Conservation (phyloP, 2,113 vertebrate species). For the Abramis brama region DNA sequence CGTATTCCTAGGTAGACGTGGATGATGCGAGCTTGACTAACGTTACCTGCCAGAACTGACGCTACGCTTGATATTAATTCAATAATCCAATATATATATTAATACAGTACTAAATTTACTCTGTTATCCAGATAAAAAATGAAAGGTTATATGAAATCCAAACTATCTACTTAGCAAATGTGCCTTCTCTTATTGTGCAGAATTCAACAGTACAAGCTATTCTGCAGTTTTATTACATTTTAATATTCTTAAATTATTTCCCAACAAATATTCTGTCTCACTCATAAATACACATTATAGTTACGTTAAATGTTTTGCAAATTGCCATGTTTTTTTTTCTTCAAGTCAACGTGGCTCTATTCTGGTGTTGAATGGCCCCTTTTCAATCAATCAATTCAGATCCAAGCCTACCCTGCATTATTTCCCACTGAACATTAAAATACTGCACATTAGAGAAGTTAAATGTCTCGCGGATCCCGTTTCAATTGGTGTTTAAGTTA, state of each 20-base stretch:
- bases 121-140: background rate
- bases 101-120: background rate
- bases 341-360: background rate
- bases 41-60: too few relatives aligned
- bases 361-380: background rate
- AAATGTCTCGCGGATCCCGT: background rate
- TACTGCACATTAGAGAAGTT: background rate
- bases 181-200: background rate
- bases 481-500: background rate
- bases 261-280: background rate
- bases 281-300: background rate
- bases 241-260: background rate
- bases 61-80: too few relatives aligned
- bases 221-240: background rate
- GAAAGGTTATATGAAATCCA: background rate
- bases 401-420: background rate
- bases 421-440: background rate
- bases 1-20: too few relatives aligned
- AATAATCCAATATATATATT: too few relatives aligned
- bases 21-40: too few relatives aligned
- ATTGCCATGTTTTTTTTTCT: background rate
- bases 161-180: background rate
- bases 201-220: background rate
- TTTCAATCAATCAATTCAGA: conserved; percentile 1
- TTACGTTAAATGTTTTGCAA: background rate